Base-by-base conservation (phyloP, 1,140 invertebrate species). In the Mya arenaria region DNA sequence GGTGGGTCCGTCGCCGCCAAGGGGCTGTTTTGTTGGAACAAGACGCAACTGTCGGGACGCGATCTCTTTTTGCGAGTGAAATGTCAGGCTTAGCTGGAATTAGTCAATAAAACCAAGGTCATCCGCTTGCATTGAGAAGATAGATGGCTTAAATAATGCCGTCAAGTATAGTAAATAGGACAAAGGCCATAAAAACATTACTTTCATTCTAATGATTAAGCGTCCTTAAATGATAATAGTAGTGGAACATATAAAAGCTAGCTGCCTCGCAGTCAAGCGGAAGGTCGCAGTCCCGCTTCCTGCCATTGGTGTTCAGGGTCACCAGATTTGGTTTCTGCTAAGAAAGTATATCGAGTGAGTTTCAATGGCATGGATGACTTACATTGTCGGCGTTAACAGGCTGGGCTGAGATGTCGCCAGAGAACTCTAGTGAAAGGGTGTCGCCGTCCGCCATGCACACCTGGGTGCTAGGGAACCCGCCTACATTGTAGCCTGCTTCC, bases 391-490 rank as follows among this genome's bases (percentile, higher is more conserved):
- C 55, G 32, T 68, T 30, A 1, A 79, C 75, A 8, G 75, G 75
- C 28, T n/a, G 32, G 4, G 63, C 75, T 5, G 25, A 52, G 15
- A 79, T 56, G 36, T 79, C 52, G 8, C 75, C 75, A 4, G 44
- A 37, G 34, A 66, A 68, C 32, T 69, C 32, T 68, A 79, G 41
- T 19, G 15, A 17, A 4, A 79, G 48, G 19, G 34, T 39, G 52
- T 69, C 65, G 0, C 63, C 52, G 19, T 79, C 65, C 19, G 55
- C 10, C 63, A 79, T n/a, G 69, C 75, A 79, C 36, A 79, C 68
- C 75, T 79, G 75, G 10, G 75, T 56, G 32, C 75, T 79, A 0
- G 75, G 75, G 30, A 68, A 79, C 13, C 65, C 65, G 13, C 75
- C 75, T 10, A 79, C 36, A 37, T 41, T 66, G 41, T 79, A 79